Evolutionary conservation across 2,113 vertebrate species (phyloP), one percentile per base, ranked within the genome.

Genomic region (Synchiropus splendidus): DNA sequence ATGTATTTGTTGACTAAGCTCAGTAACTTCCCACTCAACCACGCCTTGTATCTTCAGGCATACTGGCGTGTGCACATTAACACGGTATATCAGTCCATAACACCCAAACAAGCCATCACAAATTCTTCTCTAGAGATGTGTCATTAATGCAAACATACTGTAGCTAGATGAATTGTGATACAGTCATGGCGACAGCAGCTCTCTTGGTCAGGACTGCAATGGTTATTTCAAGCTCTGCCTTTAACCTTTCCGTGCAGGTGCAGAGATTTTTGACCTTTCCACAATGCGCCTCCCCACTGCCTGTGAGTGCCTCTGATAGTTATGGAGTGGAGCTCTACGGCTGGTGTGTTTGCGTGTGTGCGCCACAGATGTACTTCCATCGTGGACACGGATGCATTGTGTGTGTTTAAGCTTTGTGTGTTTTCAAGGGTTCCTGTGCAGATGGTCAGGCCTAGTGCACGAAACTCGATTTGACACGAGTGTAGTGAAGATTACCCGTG

Each of bases 171-270:
- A 66, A 59, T 50, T 45, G 31, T 44, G 31, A 39, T 31, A 14
- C 6, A 3, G 42, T 4, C 56, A 39, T 50, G 66, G 46, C 6
- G 34, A 18, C 21, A 2, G 47, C 2, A 42, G 43, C 38, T 9
- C 46, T 36, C 31, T 5, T 40, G 54, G 15, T 35, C 39, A 1
- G 45, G 47, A 49, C 51, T 27, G 42, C 2, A 13, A n/a, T 39
- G 45, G 54, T 59, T 79, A 77, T 74, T 74, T 77, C 61, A 6
- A 75, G 72, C 63, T 74, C 57, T 51, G 72, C 58, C 66, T 75
- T 74, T 79, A 71, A 76, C 76, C 76, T 82, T 82, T 78, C 64
- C 47, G 44, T 51, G 48, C 71, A 75, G 68, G 70, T 71, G 66
- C 59, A 57, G 65, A 79, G 70, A 64, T 61, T 44, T 48, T 38